These are phyloP conservation scores for Myripristis murdjan DNA, from an alignment of 2,797 vertebrate genomes.

Conservation along the genomic window DNA sequence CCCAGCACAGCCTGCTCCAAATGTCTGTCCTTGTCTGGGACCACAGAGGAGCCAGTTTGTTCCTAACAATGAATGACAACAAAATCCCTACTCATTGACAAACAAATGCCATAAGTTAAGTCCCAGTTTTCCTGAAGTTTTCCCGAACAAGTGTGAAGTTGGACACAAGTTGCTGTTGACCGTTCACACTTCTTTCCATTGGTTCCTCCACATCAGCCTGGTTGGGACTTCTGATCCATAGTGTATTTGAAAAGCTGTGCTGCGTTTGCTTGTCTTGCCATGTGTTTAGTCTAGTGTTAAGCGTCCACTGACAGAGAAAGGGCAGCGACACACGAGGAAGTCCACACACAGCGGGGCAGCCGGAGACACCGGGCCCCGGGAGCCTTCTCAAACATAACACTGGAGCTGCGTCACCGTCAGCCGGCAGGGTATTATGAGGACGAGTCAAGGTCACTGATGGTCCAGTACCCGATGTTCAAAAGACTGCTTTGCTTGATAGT, in stretches of 20 bases:
- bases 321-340: constrained; percentile 9
- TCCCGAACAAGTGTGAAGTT: constrained; percentile 15
- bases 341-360: constrained; percentile 2
- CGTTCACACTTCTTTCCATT: constrained; percentile 53
- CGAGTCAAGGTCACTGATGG: neutral
- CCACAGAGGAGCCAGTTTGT: neutral
- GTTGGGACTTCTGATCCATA: constrained; percentile 43
- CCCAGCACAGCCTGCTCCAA: neutral
- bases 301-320: constrained; percentile 38
- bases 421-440: neutral
- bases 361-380: neutral
- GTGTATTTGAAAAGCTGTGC: constrained; percentile 68
- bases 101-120: constrained; percentile 22
- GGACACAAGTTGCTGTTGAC: constrained; percentile 27
- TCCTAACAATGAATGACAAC: neutral
- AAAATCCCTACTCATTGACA: neutral
- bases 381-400: constrained; percentile 32
- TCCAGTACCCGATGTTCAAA: neutral
- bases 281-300: constrained; percentile 80
- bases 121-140: constrained; percentile 10
- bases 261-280: constrained; percentile 78
- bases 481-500: neutral
- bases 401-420: constrained; percentile 12
- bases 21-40: neutral
- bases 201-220: constrained; percentile 31